Evolutionary conservation across 2,888 invertebrate genomes (phyloP).

Genomic region (Aplocera efformata): DNA sequence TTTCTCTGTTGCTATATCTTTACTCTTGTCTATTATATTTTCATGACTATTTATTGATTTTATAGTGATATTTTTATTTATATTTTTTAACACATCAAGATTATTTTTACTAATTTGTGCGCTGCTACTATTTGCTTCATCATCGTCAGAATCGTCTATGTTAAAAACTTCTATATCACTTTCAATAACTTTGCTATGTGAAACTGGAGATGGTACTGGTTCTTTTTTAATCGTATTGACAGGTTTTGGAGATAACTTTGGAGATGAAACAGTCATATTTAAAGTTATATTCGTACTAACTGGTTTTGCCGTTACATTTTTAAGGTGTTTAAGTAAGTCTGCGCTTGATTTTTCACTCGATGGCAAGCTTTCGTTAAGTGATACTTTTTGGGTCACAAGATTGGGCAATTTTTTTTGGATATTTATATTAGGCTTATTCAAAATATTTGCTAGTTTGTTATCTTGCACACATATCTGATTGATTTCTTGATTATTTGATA

Average conservation of each 20-base stretch:
- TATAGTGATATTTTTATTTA: constrained; percentile 53
- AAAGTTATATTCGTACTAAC: constrained; percentile 20
- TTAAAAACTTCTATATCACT: constrained; percentile 63
- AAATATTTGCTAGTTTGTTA: constrained; percentile 13
- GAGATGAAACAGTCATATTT: constrained; percentile 15
- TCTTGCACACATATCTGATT: too few relatives aligned
- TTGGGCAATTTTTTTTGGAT: constrained; percentile 22
- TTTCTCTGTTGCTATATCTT: constrained; percentile 24
- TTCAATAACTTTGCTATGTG: constrained; percentile 38
- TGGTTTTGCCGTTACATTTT: constrained; percentile 55
- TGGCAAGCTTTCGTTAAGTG: constrained; percentile 14
- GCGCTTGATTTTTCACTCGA: constrained; percentile 35
- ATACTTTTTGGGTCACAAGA: constrained; percentile 15
- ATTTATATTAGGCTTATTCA: constrained; percentile 23
- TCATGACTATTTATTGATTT: constrained; percentile 36
- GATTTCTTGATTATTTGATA: too few relatives aligned
- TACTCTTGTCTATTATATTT: constrained; percentile 22
- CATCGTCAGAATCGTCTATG: constrained; percentile 69
- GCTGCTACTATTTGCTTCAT: constrained; percentile 38
- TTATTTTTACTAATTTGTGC: constrained; percentile 21
- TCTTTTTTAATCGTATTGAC: constrained; percentile 28
- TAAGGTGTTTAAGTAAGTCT: constrained; percentile 50
- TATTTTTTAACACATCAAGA: constrained; percentile 42
- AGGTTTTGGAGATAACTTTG: constrained; percentile 25
- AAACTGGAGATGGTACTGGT: constrained; percentile 18